Evolutionary conservation across 2,797 vertebrate genomes (phyloP).

Genomic region (Tiaroga cobitis): DNA sequence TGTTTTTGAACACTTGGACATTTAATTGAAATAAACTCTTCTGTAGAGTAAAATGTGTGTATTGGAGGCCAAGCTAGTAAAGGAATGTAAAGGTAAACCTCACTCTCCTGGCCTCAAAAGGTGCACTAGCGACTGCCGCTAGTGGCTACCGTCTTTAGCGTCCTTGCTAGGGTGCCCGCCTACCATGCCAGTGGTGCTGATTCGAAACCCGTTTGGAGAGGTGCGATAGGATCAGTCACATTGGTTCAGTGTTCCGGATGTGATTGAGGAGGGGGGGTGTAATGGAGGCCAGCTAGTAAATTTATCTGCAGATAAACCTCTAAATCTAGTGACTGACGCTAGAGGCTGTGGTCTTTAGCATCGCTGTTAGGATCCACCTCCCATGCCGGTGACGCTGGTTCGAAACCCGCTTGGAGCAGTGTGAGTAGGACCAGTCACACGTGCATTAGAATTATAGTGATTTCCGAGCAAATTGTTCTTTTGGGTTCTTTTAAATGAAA

Average conservation of each 20-base stretch:
- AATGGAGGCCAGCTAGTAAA: too few relatives aligned
- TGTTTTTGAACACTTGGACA: neutral
- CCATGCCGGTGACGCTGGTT: neutral
- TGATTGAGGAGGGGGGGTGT: too few relatives aligned
- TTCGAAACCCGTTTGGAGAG: neutral
- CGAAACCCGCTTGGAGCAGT: neutral
- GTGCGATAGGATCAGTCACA: neutral
- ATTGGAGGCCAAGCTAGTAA: neutral
- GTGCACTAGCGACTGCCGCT: too few relatives aligned
- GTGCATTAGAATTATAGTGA: neutral
- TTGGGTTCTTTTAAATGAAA: neutral
- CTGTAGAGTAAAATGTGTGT: neutral
- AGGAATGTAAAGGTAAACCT: neutral
- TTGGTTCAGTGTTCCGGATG: too few relatives aligned
- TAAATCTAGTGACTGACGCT: too few relatives aligned
- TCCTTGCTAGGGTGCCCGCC: too few relatives aligned
- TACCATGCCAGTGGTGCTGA: fast-evolving
- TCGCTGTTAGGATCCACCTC: too few relatives aligned
- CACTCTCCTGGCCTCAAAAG: too few relatives aligned
- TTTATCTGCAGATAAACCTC: too few relatives aligned
- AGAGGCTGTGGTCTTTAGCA: fast-evolving
- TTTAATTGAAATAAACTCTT: neutral
- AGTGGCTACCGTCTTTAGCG: fast-evolving
- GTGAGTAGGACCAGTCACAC: neutral
- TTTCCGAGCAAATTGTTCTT: neutral